Evolutionary conservation across 1,140 invertebrate genomes (phyloP), one percentile per base, ranked within the genome.

Genomic region (Mamestra configurata): DNA sequence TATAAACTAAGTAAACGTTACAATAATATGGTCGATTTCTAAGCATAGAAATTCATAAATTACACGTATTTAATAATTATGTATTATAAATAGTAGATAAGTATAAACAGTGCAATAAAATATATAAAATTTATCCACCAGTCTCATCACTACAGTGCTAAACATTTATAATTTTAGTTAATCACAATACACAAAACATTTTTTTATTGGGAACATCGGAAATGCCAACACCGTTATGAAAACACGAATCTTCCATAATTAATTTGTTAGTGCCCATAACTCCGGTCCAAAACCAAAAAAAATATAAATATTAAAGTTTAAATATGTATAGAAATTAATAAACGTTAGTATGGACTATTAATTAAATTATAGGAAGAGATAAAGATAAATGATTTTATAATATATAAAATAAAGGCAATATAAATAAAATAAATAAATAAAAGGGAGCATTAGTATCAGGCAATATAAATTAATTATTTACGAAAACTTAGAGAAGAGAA

Each of bases 111-210:
- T n/a, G n/a, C n/a, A n/a, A 35, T 51, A 66, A 22, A 22, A 49
- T 49, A 66, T 18, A 79, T 15, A 27, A 43, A 35, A n/a, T 18
- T 71, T 49, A 15, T 71, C n/a, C 61, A 68, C 46, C 55, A 73
- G 59, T 66, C 1, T 31, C 37, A 72, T 43, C 66, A 79, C 40
- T 79, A 59, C 10, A 78, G 31, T 10, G 35, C n/a, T 43, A 43
- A 78, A 78, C 61, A 68, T 27, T 72, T 59, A 57, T 31, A n/a
- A n/a, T 72, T 84, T 83, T 86, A 79, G 84, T 88, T 89, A 89
- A 88, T 88, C 53, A 87, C 82, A 87, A 88, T 61, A 87, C 82
- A 84, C 79, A 89, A 85, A 85, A 79, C 40, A 64, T 71, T 59
- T 22, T 76, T 40, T 75, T 75, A 37, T 20, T 31, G 68, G 80